Conservation (phyloP, 2,797 vertebrate genomes). For the Stomatorhinus walkeri region DNA sequence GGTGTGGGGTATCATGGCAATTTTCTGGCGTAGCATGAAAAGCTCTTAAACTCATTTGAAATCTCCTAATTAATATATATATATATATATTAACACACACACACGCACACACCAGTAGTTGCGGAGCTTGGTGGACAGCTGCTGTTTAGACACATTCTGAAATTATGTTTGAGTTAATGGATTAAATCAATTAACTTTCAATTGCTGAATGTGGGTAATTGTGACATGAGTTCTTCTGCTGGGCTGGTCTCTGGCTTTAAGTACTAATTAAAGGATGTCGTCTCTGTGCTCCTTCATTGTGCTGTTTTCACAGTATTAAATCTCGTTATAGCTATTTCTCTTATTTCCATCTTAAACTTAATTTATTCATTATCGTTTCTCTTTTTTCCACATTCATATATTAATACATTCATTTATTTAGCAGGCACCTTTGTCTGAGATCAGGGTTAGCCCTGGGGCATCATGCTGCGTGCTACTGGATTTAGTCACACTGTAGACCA, state of each 20-base stretch:
- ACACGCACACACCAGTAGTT: not conserved
- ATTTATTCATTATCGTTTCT: not conserved
- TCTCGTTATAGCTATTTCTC: not conserved
- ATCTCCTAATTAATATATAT: conserved; percentile 30
- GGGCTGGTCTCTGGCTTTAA: not conserved
- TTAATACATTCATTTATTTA: not conserved
- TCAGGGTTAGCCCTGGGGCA: not conserved
- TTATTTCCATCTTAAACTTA: not conserved
- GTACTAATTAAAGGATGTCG: not conserved
- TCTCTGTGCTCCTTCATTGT: conserved; percentile 9
- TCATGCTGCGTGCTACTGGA: not conserved
- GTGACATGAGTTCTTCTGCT: conserved; percentile 19
- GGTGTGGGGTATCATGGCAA: conserved; percentile 29
- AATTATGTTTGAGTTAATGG: conserved; percentile 28
- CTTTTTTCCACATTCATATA: not conserved
- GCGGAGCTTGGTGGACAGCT: conserved; percentile 31
- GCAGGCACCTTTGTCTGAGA: not conserved
- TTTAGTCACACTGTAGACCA: not conserved
- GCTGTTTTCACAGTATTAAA: not conserved
- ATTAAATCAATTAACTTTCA: conserved; percentile 33
- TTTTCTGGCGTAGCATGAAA: conserved; percentile 29
- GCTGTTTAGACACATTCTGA: conserved; percentile 26
- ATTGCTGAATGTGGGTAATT: conserved; percentile 29
- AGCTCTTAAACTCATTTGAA: conserved; percentile 19
- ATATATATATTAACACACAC: conserved; percentile 24